These are phyloP conservation scores for Orgyia antiqua DNA, from an alignment of 2,888 invertebrate species.

Conservation along the genomic window DNA sequence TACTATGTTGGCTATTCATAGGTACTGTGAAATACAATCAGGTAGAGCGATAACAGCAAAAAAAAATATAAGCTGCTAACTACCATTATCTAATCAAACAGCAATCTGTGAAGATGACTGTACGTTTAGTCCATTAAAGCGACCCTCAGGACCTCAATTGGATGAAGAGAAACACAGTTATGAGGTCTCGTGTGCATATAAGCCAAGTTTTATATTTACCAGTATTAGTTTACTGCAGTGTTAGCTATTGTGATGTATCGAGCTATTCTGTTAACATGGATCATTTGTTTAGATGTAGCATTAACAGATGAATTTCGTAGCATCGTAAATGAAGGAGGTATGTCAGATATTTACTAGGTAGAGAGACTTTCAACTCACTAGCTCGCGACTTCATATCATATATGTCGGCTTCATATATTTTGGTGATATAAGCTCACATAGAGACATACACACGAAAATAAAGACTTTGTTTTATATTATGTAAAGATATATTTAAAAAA, in stretches of 20 bases:
- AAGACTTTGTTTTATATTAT: no score
- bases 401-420: no score
- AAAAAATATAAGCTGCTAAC: no score
- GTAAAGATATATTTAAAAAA: not conserved
- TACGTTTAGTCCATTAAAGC: constrained; percentile 55
- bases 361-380: no score
- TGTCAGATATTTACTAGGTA: constrained; percentile 4
- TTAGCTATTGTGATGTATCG: constrained; percentile 28
- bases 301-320: constrained; percentile 47
- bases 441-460: no score
- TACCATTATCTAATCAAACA: no score
- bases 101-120: constrained; percentile 38
- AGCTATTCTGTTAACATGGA: constrained; percentile 37
- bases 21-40: no score
- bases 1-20: no score
- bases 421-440: no score
- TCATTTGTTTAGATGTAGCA: constrained; percentile 33
- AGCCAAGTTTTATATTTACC: constrained; percentile 40
- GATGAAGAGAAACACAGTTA: constrained; percentile 53
- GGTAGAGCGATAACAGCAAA: no score
- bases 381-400: no score
- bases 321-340: constrained; percentile 48
- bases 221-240: constrained; percentile 36
- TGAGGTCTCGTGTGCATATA: constrained; percentile 50
- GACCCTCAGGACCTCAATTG: constrained; percentile 63